Conservation (phyloP, 2,113 vertebrate species). For the Elanus axillaris region DNA sequence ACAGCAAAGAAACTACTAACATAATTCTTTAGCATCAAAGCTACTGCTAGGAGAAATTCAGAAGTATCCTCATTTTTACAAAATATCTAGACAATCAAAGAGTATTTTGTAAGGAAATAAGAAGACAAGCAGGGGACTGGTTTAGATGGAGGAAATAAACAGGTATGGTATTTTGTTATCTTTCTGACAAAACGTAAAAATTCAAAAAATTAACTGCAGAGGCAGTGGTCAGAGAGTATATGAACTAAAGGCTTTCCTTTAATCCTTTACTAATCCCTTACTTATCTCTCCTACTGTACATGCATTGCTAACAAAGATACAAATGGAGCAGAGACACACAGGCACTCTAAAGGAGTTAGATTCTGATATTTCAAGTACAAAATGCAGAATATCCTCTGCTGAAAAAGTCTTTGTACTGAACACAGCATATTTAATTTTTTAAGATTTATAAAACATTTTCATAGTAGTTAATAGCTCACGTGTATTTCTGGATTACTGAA, state of each 20-base stretch:
- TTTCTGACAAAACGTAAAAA: conserved; percentile 28
- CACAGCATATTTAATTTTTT: background rate
- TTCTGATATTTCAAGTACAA: background rate
- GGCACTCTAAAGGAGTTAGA: background rate
- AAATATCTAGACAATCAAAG: background rate
- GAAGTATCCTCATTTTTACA: background rate
- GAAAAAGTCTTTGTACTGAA: background rate
- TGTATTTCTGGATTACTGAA: background rate
- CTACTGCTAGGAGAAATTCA: background rate
- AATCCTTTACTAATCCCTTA: conserved; percentile 44
- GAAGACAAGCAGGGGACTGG: background rate
- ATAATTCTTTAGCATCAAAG: background rate
- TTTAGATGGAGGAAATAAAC: background rate
- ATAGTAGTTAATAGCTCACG: background rate
- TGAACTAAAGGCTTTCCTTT: conserved; percentile 18
- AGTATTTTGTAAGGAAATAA: background rate
- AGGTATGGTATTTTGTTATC: background rate
- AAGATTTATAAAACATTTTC: background rate
- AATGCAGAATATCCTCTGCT: background rate
- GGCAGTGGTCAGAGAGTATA: background rate
- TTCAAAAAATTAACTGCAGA: conserved; percentile 6
- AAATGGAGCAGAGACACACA: background rate
- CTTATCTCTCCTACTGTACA: conserved; percentile 37
- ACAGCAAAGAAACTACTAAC: background rate
- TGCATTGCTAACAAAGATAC: conserved; percentile 27